phyloP scores from a whole-genome alignment of 2,113 vertebrate genomes.

The Gila orcuttii region DNA sequence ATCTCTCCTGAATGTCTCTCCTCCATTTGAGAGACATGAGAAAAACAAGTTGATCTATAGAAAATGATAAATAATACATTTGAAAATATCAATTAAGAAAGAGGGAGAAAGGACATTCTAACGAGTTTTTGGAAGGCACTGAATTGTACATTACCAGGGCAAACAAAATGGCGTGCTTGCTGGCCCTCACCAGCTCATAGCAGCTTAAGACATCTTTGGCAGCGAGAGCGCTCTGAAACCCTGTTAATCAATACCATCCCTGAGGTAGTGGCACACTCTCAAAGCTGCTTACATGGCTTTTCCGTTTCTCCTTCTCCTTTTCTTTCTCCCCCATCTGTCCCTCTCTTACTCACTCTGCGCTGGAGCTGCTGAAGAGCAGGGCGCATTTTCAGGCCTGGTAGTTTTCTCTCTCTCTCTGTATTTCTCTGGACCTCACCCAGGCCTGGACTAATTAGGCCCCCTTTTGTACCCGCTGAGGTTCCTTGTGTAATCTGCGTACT shows the following conservation, averaged over 20 bases:
- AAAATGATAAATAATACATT: too few relatives aligned
- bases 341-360: constrained; percentile 47
- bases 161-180: constrained; percentile 30
- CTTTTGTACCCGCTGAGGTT: constrained; percentile 83
- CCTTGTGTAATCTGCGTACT: constrained; percentile 85
- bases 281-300: constrained; percentile 72
- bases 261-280: constrained; percentile 58
- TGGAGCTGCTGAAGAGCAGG: constrained; percentile 64
- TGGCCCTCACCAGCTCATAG: constrained; percentile 37
- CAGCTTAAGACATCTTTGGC: constrained; percentile 38
- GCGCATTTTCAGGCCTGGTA: constrained; percentile 75
- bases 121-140: neutral
- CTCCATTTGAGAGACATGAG: neutral
- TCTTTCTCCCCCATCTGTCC: constrained; percentile 29
- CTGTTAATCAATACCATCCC: constrained; percentile 75
- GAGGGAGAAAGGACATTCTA: neutral
- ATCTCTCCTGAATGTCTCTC: too few relatives aligned
- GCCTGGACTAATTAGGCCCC: constrained; percentile 89
- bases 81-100: neutral
- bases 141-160: neutral
- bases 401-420: neutral
- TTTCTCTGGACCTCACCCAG: constrained; percentile 81
- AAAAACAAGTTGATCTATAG: neutral
- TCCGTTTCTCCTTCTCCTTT: constrained; percentile 59
- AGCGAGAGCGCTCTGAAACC: constrained; percentile 42